Conservation (phyloP, 2,797 vertebrate genomes). For the Zalophus californianus region DNA sequence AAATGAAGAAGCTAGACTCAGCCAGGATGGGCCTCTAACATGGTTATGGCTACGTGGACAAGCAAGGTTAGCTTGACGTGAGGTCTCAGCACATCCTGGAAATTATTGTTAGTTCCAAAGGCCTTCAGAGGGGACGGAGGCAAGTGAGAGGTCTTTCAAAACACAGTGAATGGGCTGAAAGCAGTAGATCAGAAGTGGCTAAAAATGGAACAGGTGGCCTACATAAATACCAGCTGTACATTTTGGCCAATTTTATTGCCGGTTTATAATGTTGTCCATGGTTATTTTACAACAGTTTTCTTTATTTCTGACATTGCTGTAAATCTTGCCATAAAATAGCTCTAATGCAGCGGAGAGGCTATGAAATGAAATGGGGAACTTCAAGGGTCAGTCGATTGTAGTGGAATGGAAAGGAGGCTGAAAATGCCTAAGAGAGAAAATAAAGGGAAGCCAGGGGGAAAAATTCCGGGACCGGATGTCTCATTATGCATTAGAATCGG, state of each 20-base stretch:
- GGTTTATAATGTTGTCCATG: constrained; percentile 79
- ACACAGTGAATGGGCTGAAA: constrained; percentile 2
- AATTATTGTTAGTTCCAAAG: background rate
- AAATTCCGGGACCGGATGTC: constrained; percentile 20
- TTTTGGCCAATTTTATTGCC: constrained; percentile 82
- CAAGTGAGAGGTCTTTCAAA: constrained; percentile 60
- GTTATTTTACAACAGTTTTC: constrained; percentile 83
- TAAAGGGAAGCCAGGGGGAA: constrained; percentile 57
- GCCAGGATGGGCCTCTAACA: background rate
- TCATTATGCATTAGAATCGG: constrained; percentile 63
- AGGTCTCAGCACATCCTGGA: background rate
- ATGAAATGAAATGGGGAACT: constrained; percentile 58
- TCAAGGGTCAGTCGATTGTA: constrained; percentile 51
- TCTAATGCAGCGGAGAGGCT: constrained; percentile 77
- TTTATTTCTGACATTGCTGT: constrained; percentile 77
- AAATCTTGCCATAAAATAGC: constrained; percentile 84
- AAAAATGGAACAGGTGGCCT: constrained; percentile 83
- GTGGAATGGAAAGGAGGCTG: background rate
- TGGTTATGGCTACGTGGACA: background rate
- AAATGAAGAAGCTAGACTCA: background rate
- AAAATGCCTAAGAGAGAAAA: constrained; percentile 27
- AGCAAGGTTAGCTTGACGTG: too few species aligned
- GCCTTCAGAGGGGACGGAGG: background rate
- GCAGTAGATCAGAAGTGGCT: constrained; percentile 74
- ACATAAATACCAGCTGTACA: constrained; percentile 84